Evolutionary conservation across 2,113 vertebrate genomes (phyloP).

Genomic region (Brachyistius frenatus): DNA sequence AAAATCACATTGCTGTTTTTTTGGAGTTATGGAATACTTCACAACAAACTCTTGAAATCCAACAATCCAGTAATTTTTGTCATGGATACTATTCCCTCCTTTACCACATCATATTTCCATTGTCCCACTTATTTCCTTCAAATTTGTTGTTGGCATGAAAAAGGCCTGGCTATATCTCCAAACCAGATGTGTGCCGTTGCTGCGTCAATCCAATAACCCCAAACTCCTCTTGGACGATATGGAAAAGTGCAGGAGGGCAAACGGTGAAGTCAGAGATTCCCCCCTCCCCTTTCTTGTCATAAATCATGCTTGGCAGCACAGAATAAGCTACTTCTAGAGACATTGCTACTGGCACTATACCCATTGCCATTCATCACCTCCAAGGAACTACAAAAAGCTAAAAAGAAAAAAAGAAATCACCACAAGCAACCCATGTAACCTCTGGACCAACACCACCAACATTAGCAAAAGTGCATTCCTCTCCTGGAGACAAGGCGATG

Average conservation of each 20-base stretch:
- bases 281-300: constrained; percentile 78
- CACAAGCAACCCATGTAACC: constrained; percentile 65
- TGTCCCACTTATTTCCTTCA: constrained; percentile 58
- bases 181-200: constrained; percentile 79
- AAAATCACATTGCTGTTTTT: constrained; percentile 15
- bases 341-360: constrained; percentile 82
- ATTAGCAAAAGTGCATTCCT: constrained; percentile 70
- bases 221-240: constrained; percentile 74
- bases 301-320: constrained; percentile 85
- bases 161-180: constrained; percentile 43
- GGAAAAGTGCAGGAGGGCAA: constrained; percentile 82
- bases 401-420: constrained; percentile 49
- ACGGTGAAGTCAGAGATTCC: constrained; percentile 81
- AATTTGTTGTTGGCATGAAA: constrained; percentile 49
- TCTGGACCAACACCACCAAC: constrained; percentile 56
- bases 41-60: constrained; percentile 18
- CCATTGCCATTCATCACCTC: constrained; percentile 84
- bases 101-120: constrained; percentile 60
- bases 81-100: constrained; percentile 31
- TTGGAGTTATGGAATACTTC: constrained; percentile 7
- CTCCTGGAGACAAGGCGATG: constrained; percentile 50
- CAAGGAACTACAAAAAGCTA: constrained; percentile 74
- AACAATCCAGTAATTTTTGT: constrained; percentile 29
- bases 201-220: constrained; percentile 76
- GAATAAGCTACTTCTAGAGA: constrained; percentile 84